Percentiles rank a stretch among this genome's conserved stretches.
Conservation (phyloP, 2,888 invertebrate species). For the Ormyrus nitidulus region DNA sequence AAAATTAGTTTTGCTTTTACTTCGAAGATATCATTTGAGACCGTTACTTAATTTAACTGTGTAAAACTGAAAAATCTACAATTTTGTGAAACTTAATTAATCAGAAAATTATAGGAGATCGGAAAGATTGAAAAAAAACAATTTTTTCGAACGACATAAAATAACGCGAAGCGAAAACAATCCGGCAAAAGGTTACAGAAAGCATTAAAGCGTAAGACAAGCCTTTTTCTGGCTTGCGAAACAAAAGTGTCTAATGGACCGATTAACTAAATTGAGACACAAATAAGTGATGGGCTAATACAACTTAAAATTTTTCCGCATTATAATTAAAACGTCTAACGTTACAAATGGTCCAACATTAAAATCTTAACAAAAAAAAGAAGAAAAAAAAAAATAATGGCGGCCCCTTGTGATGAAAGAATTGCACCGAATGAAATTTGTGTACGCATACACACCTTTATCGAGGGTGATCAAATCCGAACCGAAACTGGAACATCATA, state of each 20-base stretch:
- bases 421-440: not conserved
- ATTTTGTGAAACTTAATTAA: too few relatives aligned
- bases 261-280: not conserved
- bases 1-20: too few relatives aligned
- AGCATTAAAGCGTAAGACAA: not conserved
- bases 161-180: too few relatives aligned
- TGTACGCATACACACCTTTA: not conserved
- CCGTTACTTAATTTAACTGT: too few relatives aligned
- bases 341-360: too few relatives aligned
- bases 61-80: too few relatives aligned
- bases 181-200: not conserved
- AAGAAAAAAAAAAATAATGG: not conserved
- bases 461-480: not conserved
- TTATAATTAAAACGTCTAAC: too few relatives aligned
- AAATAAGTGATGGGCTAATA: not conserved
- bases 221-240: not conserved
- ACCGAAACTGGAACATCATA: slow-evolving; percentile 30
- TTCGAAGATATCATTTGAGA: too few relatives aligned
- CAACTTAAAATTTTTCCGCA: too few relatives aligned
- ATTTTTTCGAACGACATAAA: too few relatives aligned
- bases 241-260: not conserved
- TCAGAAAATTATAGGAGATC: too few relatives aligned
- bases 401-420: not conserved
- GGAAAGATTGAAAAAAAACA: too few relatives aligned
- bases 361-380: not conserved